Evolutionary conservation across 1,140 invertebrate genomes (phyloP), one percentile per base, ranked within the genome.

Genomic region (Colletes latitarsis): DNA sequence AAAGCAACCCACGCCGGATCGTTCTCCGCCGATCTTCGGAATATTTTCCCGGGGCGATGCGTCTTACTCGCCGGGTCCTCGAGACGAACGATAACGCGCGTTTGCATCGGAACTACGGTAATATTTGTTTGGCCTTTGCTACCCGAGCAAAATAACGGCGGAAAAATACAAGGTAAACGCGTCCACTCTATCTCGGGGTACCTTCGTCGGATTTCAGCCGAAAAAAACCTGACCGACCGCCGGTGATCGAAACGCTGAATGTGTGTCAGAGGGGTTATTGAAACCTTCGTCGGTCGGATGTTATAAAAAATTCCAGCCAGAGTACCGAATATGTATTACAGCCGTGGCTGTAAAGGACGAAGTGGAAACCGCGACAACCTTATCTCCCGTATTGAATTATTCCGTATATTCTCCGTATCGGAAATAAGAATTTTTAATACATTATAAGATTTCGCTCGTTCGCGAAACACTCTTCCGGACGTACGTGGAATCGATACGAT

Each of bases 101-200:
- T 72, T 64, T 39, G 49, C 76, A 43, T 17, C n/a, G 15, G 21
- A 63, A 72, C 6, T 49, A 46, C 0, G 49, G 58, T 19, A 30
- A 78, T 72, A 72, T 78, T 78, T 71, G 49, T 21, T 9, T 15
- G n/a, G n/a, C 21, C 15, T 14, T 6, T 55, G 41, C 15, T 64
- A 3, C 30, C 39, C 30, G 19, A 19, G 3, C 3, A 10, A 43
- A 41, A 49, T 43, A 21, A 55, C n/a, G 30, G 71, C 49, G 41
- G 30, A 30, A 62, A 74, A 63, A 52, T 66, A 17, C 4, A 3
- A 19, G n/a, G 57, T 39, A 66, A 83, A 75, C 30, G 30, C 60
- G 43, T 52, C 15, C 52, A 15, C 15, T 68, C 19, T 17, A 19
- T 43, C 43, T 15, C 2, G 30, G 3, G 17, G 6, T 6, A 14